Conservation (phyloP, 30 jellyfish, hydroid and myxozoan species). For the Phacellophora camtschatica region DNA sequence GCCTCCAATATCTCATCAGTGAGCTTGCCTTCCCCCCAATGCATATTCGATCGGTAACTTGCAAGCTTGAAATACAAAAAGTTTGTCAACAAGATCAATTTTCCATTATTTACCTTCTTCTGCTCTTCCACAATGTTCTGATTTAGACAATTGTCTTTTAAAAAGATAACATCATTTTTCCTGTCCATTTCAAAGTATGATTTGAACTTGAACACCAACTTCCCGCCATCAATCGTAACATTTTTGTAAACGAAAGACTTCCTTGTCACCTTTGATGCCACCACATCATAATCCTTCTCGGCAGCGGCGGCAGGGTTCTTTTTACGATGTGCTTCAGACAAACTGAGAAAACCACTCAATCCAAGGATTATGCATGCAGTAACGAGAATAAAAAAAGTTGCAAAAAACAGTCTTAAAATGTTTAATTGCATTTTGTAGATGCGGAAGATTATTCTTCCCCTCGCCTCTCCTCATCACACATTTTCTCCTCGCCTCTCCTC, state of each 20-base stretch:
- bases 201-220: neutral
- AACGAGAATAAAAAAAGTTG: no score
- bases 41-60: neutral
- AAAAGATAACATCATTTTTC: neutral
- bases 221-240: neutral
- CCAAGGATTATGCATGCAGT: no score
- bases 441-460: no score
- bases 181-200: neutral
- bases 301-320: neutral
- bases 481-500: no score
- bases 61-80: neutral
- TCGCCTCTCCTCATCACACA: no score
- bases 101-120: neutral
- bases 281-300: no score
- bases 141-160: neutral
- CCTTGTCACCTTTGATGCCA: neutral
- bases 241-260: neutral
- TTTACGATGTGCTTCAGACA: no score
- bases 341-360: no score
- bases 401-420: no score
- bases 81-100: neutral
- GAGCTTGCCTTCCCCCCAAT: neutral
- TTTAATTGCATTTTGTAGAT: no score
- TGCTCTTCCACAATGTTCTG: neutral
- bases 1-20: slow-evolving; percentile 14